phyloP scores from a whole-genome alignment of 2,797 vertebrate species.

The Platyrinchus mystaceus region DNA sequence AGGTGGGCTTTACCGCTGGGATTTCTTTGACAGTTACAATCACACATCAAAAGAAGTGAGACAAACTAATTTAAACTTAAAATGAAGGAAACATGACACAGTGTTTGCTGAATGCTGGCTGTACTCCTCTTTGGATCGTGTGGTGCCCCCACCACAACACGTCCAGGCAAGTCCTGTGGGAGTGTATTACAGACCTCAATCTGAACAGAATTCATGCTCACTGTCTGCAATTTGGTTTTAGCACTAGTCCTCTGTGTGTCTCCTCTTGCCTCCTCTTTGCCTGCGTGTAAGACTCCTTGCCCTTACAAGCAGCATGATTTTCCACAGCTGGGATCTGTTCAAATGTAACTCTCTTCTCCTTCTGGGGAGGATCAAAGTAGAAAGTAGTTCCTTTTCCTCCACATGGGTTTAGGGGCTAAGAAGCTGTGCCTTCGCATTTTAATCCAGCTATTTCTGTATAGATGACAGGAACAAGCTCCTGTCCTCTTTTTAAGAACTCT shows the following conservation, averaged over 20 bases:
- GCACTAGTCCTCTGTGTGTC: neutral
- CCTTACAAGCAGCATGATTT: neutral
- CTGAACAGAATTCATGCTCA: neutral
- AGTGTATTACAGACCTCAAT: neutral
- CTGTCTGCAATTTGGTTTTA: neutral
- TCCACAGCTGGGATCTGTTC: neutral
- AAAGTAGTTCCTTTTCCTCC: neutral
- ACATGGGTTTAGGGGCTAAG: neutral
- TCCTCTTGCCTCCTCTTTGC: neutral
- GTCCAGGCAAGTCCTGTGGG: neutral
- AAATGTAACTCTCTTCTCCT: neutral
- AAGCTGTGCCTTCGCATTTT: neutral
- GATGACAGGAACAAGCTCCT: neutral
- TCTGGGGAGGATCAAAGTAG: neutral
- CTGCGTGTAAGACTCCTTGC: neutral
- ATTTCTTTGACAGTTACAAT: neutral
- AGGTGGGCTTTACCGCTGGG: neutral
- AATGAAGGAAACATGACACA: neutral
- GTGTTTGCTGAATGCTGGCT: neutral
- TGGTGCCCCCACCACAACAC: fast-evolving
- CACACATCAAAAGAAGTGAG: neutral
- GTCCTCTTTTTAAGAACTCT: neutral
- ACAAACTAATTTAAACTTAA: neutral
- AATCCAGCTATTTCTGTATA: neutral
- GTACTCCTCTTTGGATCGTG: neutral